These are phyloP conservation scores for Rhopilema esculentum DNA, from an alignment of 30 jellyfish, hydroid and myxozoan genomes.

Conservation along the genomic window DNA sequence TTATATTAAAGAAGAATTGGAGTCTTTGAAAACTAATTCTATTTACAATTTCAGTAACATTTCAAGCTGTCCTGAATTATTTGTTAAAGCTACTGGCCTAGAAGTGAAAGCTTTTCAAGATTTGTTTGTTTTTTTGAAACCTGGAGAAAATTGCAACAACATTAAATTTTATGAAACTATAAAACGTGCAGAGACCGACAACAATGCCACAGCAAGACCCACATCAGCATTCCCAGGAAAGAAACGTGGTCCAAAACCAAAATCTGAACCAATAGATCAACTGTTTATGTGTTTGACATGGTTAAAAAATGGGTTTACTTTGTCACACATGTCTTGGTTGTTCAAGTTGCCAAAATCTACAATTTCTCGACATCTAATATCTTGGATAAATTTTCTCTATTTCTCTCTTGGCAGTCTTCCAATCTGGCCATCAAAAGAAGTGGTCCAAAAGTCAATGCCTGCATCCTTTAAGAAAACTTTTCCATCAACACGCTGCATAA, in stretches of 20 bases:
- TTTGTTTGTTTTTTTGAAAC: conserved; percentile 26
- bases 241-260: conserved; percentile 68
- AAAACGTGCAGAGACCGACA: neutral
- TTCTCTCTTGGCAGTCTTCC: conserved; percentile 65
- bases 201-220: neutral
- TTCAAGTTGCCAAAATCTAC: conserved; percentile 54
- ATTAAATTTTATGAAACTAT: conserved; percentile 32
- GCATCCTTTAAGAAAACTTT: conserved; percentile 26
- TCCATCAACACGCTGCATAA: conserved; percentile 67
- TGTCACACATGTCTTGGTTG: conserved; percentile 49
- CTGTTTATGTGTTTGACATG: conserved; percentile 53
- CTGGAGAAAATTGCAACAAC: conserved; percentile 46
- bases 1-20: conserved; percentile 2
- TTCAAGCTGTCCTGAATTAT: conserved; percentile 21
- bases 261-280: conserved; percentile 43
- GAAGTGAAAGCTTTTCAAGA: conserved; percentile 48
- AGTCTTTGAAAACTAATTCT: conserved; percentile 9
- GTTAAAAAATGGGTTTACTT: conserved; percentile 47
- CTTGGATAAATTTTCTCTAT: conserved; percentile 62
- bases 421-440: conserved; percentile 56
- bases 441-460: conserved; percentile 51
- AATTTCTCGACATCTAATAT: conserved; percentile 47
- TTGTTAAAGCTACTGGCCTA: conserved; percentile 51
- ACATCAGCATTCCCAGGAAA: conserved; percentile 8
- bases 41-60: conserved; percentile 29